These are phyloP conservation scores for Eulithis prunata DNA, from an alignment of 2,888 invertebrate genomes.

Conservation along the genomic window DNA sequence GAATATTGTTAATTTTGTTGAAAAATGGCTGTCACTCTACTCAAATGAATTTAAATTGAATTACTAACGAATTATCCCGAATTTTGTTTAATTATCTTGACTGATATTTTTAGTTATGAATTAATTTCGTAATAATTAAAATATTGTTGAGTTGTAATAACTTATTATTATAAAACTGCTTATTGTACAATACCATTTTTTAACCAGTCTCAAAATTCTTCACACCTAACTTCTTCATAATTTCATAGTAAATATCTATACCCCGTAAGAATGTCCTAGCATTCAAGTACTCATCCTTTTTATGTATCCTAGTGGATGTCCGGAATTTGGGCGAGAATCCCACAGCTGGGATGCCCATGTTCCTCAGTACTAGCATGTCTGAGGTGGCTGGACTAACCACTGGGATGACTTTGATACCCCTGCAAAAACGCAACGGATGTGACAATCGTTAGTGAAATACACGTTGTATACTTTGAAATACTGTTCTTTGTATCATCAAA, in stretches of 20 bases:
- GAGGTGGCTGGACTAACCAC: slow-evolving; percentile 61
- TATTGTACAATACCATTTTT: background rate
- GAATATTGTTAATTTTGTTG: too few species aligned
- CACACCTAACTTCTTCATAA: slow-evolving; percentile 28
- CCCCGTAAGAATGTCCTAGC: slow-evolving; percentile 59
- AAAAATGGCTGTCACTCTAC: too few species aligned
- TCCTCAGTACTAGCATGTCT: slow-evolving; percentile 61
- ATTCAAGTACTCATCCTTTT: slow-evolving; percentile 60
- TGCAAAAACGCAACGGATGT: slow-evolving; percentile 43
- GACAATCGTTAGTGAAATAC: too few species aligned
- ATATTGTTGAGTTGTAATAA: too few species aligned
- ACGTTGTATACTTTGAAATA: too few species aligned
- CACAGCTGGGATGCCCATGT: slow-evolving; percentile 61
- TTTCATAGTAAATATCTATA: slow-evolving; percentile 59
- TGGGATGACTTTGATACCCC: slow-evolving; percentile 55
- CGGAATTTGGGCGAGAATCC: slow-evolving; percentile 61
- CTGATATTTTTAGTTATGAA: too few species aligned
- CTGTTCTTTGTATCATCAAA: too few species aligned
- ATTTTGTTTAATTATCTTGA: too few species aligned
- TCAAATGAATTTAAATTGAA: too few species aligned
- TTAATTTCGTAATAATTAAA: too few species aligned
- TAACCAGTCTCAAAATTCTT: slow-evolving; percentile 15
- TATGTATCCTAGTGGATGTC: slow-evolving; percentile 52
- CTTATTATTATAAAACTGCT: too few species aligned
- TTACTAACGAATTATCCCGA: too few species aligned